Base-by-base conservation (phyloP, 2,797 vertebrate species). In the Diplodus sargus region DNA sequence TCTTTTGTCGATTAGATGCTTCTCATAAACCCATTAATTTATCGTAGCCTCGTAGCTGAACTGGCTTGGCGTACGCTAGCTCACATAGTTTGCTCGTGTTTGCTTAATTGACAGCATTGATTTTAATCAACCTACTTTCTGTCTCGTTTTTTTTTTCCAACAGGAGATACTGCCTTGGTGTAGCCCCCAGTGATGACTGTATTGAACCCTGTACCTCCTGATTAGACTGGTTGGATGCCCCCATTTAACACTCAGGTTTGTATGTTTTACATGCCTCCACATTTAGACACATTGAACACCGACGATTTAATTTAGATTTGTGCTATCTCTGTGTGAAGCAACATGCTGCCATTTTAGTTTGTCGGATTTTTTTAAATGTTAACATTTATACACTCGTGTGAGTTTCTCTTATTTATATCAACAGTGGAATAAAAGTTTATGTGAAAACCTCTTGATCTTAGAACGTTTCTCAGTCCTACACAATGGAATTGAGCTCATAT, bases 181-280 rank as follows among this genome's bases (percentile, higher is more conserved):
- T 90, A 90, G 90, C 84, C 85, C 89, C 87, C 88, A 95, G 94
- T 95, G 94, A 95, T 95, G 94, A 95, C 93, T 92, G 91, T 90
- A 93, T 87, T 93, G 93, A 93, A 90, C 89, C 93, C 92, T 79
- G 93, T 94, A 87, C 92, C 93, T 92, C 94, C 94, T 87, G 93
- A 94, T 93, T 95, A 94, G 93, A 92, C 90, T 94, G 94, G 89
- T 95, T 95, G 94, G 94, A 95, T 95, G 94, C 94, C 93, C 94
- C 91, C 92, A 88, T 94, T 93, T 91, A 93, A 91, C 85, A 91
- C 75, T 83, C 92, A 95, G 95, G 95, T 96, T 83, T 90, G 85
- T 93, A 77, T 76, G 84, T 90, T 90, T 89, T 74, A 84, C 76
- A 85, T 53, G 57, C 60, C 77, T 70, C 70, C 67, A 73, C 77